Base-by-base conservation (phyloP, 2,888 invertebrate species). In the Zaprionus obscuricornis region DNA sequence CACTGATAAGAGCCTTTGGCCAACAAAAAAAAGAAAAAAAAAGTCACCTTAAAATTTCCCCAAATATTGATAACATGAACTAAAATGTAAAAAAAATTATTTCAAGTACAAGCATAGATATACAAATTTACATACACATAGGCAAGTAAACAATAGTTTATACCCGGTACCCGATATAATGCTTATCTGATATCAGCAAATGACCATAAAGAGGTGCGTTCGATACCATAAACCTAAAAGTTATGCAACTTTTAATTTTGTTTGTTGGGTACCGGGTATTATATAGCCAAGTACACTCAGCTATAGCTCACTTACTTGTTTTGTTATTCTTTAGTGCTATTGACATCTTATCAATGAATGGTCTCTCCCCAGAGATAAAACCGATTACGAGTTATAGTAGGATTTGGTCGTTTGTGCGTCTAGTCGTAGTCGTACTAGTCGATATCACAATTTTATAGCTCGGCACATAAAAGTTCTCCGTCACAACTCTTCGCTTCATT, bases 1-100 rank as follows among this genome's bases (percentile, higher is more conserved):
- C 24, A 40, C 27, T 27, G 74, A 83, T 74, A 83, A 79, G 43
- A 18, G 17, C 4, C 33, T 26, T 36, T 46, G 49, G n/a, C 59
- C 34, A 57, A n/a, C n/a, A n/a, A n/a, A 34, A 58, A 56, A 16
- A 43, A 40, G 36, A 18, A 50, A 26, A 36, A 43, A 54, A 55
- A 58, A 31, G 37, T 39, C 27, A 29, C 49, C 20, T 56, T 16
- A 11, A 45, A 40, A n/a, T n/a, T 39, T 29, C 22, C 7, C 36
- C 11, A n/a, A 52, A 36, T 27, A 26, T 22, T 45, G 64, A 74
- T 69, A 68, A 46, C 16, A 40, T 7, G 17, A 2, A 3, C 6
- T n/a, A 39, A 52, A 42, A 43, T 22, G 5, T 22, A 22, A 22
- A 7, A 22, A 5, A 22, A 22, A 7, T n/a, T n/a, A n/a, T n/a